phyloP scores from a whole-genome alignment of 2,113 vertebrate species.

The Rhombomys opimus region DNA sequence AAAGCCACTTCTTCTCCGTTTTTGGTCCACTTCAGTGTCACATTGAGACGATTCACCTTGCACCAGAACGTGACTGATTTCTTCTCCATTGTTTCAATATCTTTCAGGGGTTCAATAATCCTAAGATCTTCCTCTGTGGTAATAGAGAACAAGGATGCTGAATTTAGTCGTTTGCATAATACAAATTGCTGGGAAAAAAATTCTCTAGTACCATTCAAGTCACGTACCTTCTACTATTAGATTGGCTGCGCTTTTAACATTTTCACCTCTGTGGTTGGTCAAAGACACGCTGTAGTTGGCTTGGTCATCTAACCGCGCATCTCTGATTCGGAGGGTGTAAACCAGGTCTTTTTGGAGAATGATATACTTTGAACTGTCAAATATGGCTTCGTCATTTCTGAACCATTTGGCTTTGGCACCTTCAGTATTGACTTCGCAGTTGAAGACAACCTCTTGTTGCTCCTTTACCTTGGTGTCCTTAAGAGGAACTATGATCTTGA shows the following conservation, averaged over 20 bases:
- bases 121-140: conserved; percentile 94
- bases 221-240: conserved; percentile 92
- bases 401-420: conserved; percentile 98
- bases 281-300: conserved; percentile 91
- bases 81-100: conserved; percentile 98
- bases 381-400: conserved; percentile 94
- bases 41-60: conserved; percentile 96
- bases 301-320: conserved; percentile 92
- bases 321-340: conserved; percentile 95
- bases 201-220: neutral
- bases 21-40: conserved; percentile 95
- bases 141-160: conserved; percentile 56
- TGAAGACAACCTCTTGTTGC: conserved; percentile 94
- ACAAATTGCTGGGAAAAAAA: neutral
- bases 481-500: conserved; percentile 94
- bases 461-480: conserved; percentile 94
- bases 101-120: conserved; percentile 95
- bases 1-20: conserved; percentile 94
- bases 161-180: conserved; percentile 58
- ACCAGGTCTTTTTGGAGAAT: conserved; percentile 94
- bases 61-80: conserved; percentile 95
- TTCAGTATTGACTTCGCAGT: conserved; percentile 97
- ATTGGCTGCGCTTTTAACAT: conserved; percentile 90
- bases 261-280: conserved; percentile 95
- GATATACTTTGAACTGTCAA: conserved; percentile 96